phyloP scores from a whole-genome alignment of 2,113 vertebrate genomes.

The Odocoileus virginianus region DNA sequence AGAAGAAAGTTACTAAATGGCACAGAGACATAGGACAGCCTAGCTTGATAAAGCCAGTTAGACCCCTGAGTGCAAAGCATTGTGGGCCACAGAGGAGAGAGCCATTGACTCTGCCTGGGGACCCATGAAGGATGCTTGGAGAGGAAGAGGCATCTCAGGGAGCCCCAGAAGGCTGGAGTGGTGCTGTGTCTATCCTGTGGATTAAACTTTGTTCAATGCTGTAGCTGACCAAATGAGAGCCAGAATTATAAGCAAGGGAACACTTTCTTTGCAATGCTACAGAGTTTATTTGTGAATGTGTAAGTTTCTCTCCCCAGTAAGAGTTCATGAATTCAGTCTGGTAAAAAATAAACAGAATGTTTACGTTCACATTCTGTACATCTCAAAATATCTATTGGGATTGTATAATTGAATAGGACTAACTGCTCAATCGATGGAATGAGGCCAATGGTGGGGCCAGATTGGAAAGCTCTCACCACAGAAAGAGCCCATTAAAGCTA shows the following conservation, averaged over 20 bases:
- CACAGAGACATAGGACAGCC: neutral
- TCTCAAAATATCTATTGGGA: constrained; percentile 74
- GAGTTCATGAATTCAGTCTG: constrained; percentile 34
- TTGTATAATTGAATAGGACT: constrained; percentile 79
- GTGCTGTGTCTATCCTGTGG: neutral
- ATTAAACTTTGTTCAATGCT: neutral
- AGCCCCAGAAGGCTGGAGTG: neutral
- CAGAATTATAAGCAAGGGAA: neutral
- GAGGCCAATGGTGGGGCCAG: constrained; percentile 55
- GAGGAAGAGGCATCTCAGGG: neutral
- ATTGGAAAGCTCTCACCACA: constrained; percentile 59
- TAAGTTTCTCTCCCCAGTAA: constrained; percentile 13
- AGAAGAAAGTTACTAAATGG: neutral
- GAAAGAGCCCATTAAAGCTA: constrained; percentile 55
- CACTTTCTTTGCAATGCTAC: neutral
- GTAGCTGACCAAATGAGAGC: neutral
- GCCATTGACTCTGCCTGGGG: neutral
- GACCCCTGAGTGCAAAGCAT: neutral
- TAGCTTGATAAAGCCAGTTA: neutral
- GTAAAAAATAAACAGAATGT: constrained; percentile 39
- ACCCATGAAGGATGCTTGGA: neutral
- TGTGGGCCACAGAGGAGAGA: neutral
- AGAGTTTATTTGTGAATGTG: constrained; percentile 1
- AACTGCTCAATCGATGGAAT: constrained; percentile 74
- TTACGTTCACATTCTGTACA: constrained; percentile 63